Evolutionary conservation across 1,140 invertebrate genomes (phyloP), one percentile per base, ranked within the genome.

Genomic region (Thaumetopoea pityocampa): DNA sequence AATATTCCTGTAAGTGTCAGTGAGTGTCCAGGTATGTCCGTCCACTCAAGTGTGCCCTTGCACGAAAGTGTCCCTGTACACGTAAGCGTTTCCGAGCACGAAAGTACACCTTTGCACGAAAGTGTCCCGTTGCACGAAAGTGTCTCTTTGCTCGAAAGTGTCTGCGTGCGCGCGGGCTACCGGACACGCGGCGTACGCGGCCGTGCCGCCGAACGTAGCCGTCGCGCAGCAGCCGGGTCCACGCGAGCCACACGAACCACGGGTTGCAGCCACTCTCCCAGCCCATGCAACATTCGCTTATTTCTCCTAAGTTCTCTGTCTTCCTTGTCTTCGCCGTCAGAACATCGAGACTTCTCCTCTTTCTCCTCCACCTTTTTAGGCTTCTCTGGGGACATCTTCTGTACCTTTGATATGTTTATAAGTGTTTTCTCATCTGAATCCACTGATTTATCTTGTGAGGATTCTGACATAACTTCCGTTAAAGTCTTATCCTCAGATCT

Each of bases 171-270:
- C 24, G 32, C 26, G 50, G 45, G 79, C 63, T 79, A 76, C 53
- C 79, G 66, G 45, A 50, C 47, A 15, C 65, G 55, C 23, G 52
- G 52, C 28, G 41, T 24, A 7, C 61, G 41, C 3, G 60, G 28
- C 4, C 65, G 53, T 0, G 42, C 69, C 4, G 71, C 73, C 3
- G 81, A 82, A 4, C 78, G 71, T 19, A 81, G 52, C 4, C 68
- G 45, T 3, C 79, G 48, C 20, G 60, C 65, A 4, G 54, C 63
- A 10, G 37, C 53, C 0, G 70, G 56, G 36, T 84, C 77, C 45
- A 86, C 77, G 9, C 83, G 69, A 5, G 77, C 73, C 37, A 85
- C 85, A 2, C 82, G 57, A 50, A 85, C 83, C 27, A 86, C 76
- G 1, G 82, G 83, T 52, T 81, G 81, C 49, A 85, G 41, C 52